These are phyloP conservation scores for roundworm (Caenorhabditis elegans) DNA, from an alignment of 1,140 invertebrate genomes.

Conservation along the genomic window WBcel235 BX284603.4:5602001-5602500, in stretches of 20 bases:
- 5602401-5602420: too few species aligned
- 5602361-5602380: too few species aligned
- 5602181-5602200: not conserved
- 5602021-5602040: too few species aligned
- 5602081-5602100: conserved; percentile 8
- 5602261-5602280: not conserved
- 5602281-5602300: too few species aligned
- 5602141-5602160: not conserved
- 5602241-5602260: not conserved
- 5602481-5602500: too few species aligned
- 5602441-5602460: too few species aligned
- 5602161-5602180: not conserved
- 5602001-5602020: not conserved
- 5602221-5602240: not conserved
- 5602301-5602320: too few species aligned
- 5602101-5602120: conserved; percentile 17
- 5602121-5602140: conserved; percentile 4
- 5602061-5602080: conserved; percentile 23
- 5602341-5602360: too few species aligned
- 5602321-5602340: too few species aligned
- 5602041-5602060: not conserved
- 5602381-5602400: too few species aligned
- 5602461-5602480: too few species aligned
- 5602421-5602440: too few species aligned
- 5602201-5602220: not conserved